Evolutionary conservation across 2,888 invertebrate species (phyloP).

Genomic region (Napeogenes inachia): DNA sequence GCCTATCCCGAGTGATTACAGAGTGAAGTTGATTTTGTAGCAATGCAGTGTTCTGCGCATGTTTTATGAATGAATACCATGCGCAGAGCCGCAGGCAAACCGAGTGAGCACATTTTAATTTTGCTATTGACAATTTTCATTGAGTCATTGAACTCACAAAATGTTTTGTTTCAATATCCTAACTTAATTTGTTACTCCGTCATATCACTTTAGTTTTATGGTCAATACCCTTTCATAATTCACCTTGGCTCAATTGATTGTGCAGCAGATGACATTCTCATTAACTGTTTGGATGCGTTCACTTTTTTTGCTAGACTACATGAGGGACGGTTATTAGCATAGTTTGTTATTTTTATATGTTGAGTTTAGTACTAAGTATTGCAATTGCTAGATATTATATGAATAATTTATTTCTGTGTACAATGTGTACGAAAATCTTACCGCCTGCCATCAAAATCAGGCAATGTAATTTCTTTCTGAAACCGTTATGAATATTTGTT

Average conservation of each 20-base stretch:
- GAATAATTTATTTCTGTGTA: too few species aligned
- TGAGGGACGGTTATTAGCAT: too few species aligned
- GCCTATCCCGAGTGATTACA: slow-evolving; percentile 47
- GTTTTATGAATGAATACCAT: slow-evolving; percentile 54
- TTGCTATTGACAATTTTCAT: slow-evolving; percentile 62
- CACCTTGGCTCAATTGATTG: slow-evolving; percentile 24
- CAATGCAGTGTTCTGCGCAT: slow-evolving; percentile 74
- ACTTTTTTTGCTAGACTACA: slow-evolving; percentile 12
- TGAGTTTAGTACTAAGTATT: too few species aligned
- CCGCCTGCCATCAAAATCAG: too few species aligned
- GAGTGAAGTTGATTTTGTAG: slow-evolving; percentile 70
- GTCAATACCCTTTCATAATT: slow-evolving; percentile 25
- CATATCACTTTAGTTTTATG: slow-evolving; percentile 21
- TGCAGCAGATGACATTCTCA: slow-evolving; percentile 26
- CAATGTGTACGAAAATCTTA: too few species aligned
- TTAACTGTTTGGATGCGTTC: slow-evolving; percentile 29
- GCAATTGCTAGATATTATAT: too few species aligned
- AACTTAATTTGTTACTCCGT: slow-evolving; percentile 14
- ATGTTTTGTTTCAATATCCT: slow-evolving; percentile 21
- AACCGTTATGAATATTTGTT: too few species aligned
- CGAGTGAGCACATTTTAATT: slow-evolving; percentile 50
- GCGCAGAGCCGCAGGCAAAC: slow-evolving; percentile 58
- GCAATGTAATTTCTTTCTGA: too few species aligned
- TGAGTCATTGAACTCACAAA: slow-evolving; percentile 57
- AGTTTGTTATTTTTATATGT: too few species aligned